These are phyloP conservation scores for Oryzias celebensis DNA, from an alignment of 2,113 vertebrate species.

Conservation along the genomic window DNA sequence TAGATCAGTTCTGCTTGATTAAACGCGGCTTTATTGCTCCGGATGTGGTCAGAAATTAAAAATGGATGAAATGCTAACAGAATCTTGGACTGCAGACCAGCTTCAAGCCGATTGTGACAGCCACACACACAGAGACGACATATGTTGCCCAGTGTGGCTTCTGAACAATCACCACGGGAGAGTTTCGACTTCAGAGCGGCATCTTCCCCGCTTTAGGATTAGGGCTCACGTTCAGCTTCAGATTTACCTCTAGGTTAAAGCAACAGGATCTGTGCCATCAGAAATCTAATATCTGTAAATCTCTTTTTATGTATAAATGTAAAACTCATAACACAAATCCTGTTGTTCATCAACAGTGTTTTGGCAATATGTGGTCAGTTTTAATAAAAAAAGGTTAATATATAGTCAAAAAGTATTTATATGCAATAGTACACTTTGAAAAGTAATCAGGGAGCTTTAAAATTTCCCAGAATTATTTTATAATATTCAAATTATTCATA, in stretches of 20 bases:
- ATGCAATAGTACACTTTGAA: no score
- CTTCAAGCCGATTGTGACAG: constrained; percentile 61
- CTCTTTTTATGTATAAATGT: no score
- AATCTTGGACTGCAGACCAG: constrained; percentile 53
- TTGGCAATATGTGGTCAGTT: no score
- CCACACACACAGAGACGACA: constrained; percentile 48
- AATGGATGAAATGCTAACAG: constrained; percentile 53
- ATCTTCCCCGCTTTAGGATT: constrained; percentile 6
- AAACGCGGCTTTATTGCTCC: constrained; percentile 30
- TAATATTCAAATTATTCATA: no score
- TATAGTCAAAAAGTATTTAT: no score
- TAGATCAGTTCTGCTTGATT: constrained; percentile 41
- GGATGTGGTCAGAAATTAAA: constrained; percentile 55
- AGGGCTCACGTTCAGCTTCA: constrained; percentile 15
- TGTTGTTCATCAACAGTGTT: no score
- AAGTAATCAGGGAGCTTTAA: no score
- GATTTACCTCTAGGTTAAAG: background rate
- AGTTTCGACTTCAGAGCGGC: constrained; percentile 15
- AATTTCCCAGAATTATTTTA: no score
- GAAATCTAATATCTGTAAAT: background rate
- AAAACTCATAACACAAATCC: no score
- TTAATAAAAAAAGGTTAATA: no score
- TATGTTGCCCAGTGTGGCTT: constrained; percentile 58
- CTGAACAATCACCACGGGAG: constrained; percentile 43
- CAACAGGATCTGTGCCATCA: background rate